A percentile compares a stretch with the other conserved stretches of the same genome.
phyloP scores from a whole-genome alignment of 2,797 vertebrate genomes.

The Schizopygopsis malacanthus region DNA sequence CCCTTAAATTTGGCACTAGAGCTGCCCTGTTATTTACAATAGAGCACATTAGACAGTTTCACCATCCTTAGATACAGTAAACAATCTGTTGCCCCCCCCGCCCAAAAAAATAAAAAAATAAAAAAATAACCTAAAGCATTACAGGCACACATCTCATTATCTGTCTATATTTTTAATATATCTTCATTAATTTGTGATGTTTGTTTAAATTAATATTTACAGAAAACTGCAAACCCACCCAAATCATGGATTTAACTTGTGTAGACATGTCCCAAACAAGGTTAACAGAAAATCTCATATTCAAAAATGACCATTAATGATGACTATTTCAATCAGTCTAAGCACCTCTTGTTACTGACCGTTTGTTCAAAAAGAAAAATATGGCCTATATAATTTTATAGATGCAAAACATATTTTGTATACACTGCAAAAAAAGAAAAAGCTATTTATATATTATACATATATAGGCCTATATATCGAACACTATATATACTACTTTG shows the following conservation, averaged over 20 bases:
- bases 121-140: not conserved
- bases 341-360: not conserved
- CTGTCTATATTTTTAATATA: not conserved
- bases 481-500: too few relatives aligned
- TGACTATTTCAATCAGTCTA: not conserved
- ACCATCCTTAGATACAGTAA: not conserved
- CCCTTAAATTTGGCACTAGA: not conserved
- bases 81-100: not conserved
- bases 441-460: too few relatives aligned
- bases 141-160: not conserved
- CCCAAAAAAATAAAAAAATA: too few relatives aligned
- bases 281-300: not conserved
- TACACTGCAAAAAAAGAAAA: not conserved
- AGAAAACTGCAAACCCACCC: not conserved
- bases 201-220: not conserved
- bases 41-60: slow-evolving; percentile 7
- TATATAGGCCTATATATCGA: too few relatives aligned
- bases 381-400: not conserved
- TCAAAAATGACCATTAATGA: not conserved
- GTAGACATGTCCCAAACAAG: not conserved
- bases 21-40: not conserved
- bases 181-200: not conserved
- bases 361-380: not conserved
- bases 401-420: not conserved
- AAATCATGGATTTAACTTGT: not conserved